Evolutionary conservation across 2,113 vertebrate genomes (phyloP).

Genomic region (Dromiciops gliroides): DNA sequence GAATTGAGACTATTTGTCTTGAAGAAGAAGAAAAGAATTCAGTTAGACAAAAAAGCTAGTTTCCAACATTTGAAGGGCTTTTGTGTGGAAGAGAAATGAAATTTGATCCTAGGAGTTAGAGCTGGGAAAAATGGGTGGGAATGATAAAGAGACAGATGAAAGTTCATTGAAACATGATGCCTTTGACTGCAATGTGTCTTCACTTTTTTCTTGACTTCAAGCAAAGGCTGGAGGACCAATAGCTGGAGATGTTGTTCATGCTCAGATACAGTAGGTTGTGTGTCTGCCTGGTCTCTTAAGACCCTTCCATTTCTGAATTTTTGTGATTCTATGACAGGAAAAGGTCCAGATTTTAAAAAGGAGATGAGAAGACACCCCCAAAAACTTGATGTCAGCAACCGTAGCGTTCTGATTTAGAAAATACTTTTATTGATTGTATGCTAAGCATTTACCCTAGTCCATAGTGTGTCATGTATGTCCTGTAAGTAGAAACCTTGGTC

Average conservation of each 20-base stretch:
- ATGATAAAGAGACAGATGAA: not conserved
- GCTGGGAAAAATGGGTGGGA: not conserved
- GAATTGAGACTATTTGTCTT: not conserved
- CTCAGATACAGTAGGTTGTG: not conserved
- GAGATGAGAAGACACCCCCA: not conserved
- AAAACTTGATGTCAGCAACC: not conserved
- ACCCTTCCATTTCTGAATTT: not conserved
- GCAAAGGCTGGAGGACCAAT: not conserved
- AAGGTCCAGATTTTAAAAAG: not conserved
- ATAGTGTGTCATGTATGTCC: not conserved
- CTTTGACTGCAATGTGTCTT: not conserved
- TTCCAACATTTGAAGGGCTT: not conserved
- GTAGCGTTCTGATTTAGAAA: not conserved
- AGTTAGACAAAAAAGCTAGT: not conserved
- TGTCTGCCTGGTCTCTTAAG: not conserved
- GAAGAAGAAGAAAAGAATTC: not conserved
- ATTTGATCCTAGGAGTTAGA: not conserved
- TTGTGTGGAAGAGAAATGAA: not conserved
- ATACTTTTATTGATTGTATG: not conserved
- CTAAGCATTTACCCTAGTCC: not conserved
- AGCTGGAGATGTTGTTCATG: not conserved
- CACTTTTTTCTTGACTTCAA: not conserved
- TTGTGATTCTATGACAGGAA: not conserved
- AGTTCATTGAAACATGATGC: not conserved
- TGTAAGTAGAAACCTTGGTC: not conserved